A percentile compares a stretch with the other conserved stretches of the same genome.
phyloP scores from a whole-genome alignment of 2,888 invertebrate genomes.

The Lithophane leautieri region DNA sequence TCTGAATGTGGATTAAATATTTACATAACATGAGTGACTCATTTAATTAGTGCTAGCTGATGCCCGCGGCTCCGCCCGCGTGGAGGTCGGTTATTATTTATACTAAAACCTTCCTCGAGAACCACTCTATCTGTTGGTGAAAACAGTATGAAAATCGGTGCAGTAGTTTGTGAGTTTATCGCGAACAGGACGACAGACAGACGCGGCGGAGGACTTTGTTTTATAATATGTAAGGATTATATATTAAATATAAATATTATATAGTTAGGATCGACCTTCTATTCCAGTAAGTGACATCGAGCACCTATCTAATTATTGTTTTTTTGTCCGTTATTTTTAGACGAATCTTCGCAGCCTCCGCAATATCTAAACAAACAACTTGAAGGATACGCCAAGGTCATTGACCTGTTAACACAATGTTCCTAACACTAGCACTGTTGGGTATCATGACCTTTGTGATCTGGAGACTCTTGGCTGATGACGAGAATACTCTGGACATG shows the following conservation, averaged over 20 bases:
- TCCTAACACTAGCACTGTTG: slow-evolving; percentile 31
- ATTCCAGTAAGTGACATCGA: no score
- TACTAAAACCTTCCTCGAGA: no score
- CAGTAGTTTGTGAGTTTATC: no score
- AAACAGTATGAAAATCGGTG: no score
- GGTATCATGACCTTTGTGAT: slow-evolving; percentile 41
- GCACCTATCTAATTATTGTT: background rate
- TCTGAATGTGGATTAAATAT: background rate
- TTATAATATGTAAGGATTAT: no score
- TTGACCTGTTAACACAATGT: slow-evolving; percentile 37
- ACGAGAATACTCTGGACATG: slow-evolving; percentile 67
- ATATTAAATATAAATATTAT: no score
- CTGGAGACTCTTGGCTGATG: slow-evolving; percentile 62
- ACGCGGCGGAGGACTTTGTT: no score
- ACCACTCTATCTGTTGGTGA: no score
- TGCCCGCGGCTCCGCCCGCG: no score
- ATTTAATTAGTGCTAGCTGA: no score
- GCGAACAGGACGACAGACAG: no score
- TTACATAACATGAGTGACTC: background rate
- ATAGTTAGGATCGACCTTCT: background rate
- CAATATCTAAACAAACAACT: background rate
- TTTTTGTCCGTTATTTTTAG: slow-evolving; percentile 35
- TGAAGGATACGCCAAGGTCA: background rate
- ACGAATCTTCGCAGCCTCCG: slow-evolving; percentile 1
- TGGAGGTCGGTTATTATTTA: no score